A percentile compares a stretch with the other conserved stretches of the same genome.
phyloP scores from a whole-genome alignment of 2,888 invertebrate genomes.

The Litoditis marina region DNA sequence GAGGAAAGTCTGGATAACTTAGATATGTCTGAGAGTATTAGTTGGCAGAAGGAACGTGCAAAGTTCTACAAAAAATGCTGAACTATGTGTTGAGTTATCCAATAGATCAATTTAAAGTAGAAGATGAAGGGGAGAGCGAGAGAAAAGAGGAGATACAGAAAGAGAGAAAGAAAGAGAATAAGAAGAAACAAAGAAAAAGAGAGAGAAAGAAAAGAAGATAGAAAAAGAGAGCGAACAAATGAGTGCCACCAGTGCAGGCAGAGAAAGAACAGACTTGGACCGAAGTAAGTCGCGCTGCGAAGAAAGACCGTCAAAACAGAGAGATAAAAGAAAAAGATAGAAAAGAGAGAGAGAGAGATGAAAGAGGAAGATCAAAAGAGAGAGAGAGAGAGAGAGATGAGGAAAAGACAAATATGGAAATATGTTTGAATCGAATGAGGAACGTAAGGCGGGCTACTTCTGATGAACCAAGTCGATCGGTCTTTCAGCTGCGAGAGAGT shows the following conservation, averaged over 20 bases:
- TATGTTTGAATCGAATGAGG: too few relatives aligned
- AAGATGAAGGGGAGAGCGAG: background rate
- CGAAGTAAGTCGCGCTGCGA: conserved; percentile 91
- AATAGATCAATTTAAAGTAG: background rate
- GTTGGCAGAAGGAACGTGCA: background rate
- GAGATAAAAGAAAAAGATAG: conserved; percentile 63
- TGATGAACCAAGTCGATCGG: too few relatives aligned
- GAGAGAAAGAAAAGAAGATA: background rate
- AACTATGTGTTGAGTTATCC: background rate
- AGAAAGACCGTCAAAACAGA: conserved; percentile 99
- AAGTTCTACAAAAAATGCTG: background rate
- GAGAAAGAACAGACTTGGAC: conserved; percentile 79
- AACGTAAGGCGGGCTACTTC: too few relatives aligned
- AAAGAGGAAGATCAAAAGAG: background rate
- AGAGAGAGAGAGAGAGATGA: conserved; percentile 3
- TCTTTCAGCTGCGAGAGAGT: too few relatives aligned
- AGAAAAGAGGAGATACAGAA: background rate
- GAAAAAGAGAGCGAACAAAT: background rate
- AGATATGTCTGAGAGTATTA: too few relatives aligned
- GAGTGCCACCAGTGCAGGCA: background rate
- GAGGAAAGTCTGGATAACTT: too few relatives aligned
- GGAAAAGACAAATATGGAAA: too few relatives aligned
- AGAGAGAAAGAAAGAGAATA: background rate
- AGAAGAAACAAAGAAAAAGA: background rate
- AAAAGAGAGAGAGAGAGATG: background rate